Evolutionary conservation across 2,797 vertebrate species (phyloP).

Genomic region (Sylvilagus floridanus): DNA sequence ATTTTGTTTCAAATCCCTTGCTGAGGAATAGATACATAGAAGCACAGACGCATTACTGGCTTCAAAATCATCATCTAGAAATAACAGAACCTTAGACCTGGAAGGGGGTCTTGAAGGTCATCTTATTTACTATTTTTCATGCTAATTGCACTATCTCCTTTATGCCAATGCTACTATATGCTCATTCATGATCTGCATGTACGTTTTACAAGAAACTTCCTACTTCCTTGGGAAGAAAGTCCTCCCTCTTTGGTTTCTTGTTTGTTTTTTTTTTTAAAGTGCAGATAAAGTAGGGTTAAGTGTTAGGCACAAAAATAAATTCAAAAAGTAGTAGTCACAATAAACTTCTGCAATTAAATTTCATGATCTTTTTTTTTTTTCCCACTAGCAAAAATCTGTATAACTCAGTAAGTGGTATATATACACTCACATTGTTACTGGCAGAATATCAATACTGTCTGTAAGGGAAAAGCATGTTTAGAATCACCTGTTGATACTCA

Average conservation of each 20-base stretch:
- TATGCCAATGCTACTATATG: background rate
- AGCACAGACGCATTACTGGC: background rate
- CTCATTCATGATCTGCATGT: background rate
- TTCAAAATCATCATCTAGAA: slow-evolving; percentile 34
- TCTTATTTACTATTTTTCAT: background rate
- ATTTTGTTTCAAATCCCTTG: slow-evolving; percentile 14
- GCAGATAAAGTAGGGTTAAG: background rate
- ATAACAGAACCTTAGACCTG: background rate
- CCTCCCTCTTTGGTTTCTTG: background rate
- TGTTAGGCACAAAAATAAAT: background rate
- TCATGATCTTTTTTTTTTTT: background rate
- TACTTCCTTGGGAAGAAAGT: background rate
- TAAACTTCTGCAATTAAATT: slow-evolving; percentile 46
- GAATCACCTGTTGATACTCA: slow-evolving; percentile 4
- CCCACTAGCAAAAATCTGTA: slow-evolving; percentile 38
- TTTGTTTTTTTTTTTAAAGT: background rate
- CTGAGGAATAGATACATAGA: background rate
- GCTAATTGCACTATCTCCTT: background rate
- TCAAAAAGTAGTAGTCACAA: background rate
- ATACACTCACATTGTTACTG: background rate
- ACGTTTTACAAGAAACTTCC: background rate
- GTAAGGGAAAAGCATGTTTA: slow-evolving; percentile 24
- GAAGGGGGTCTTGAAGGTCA: background rate
- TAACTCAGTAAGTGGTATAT: background rate
- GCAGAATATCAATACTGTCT: background rate